A percentile compares a stretch with the other conserved stretches of the same genome.
Conservation (phyloP, 2,797 vertebrate genomes). For the Pygocentrus nattereri region DNA sequence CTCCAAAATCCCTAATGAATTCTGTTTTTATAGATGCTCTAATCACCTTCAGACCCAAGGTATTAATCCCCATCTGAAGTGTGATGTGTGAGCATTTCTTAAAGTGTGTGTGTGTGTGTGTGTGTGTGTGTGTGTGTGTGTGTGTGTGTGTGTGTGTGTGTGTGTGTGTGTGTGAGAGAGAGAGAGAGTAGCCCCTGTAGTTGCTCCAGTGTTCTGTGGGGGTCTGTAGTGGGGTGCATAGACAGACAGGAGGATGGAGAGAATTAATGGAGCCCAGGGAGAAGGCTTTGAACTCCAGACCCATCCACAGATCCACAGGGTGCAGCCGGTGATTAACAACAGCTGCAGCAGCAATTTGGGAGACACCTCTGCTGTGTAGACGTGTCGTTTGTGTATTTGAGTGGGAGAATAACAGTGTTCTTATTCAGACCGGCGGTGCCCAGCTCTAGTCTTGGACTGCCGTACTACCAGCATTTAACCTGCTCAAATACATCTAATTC, state of each 20-base stretch:
- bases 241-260: conserved; percentile 55
- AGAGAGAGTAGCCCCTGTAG: conserved; percentile 62
- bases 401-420: conserved; percentile 12
- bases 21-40: conserved; percentile 45
- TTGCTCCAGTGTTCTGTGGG: conserved; percentile 67
- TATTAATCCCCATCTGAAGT: conserved; percentile 58
- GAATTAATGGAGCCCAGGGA: conserved; percentile 70
- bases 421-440: background rate
- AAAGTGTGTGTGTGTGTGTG: background rate
- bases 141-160: background rate
- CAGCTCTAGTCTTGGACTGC: background rate
- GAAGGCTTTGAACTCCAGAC: conserved; percentile 75
- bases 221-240: conserved; percentile 52
- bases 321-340: conserved; percentile 76
- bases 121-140: background rate
- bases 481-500: too few relatives aligned
- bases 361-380: conserved; percentile 40
- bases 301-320: conserved; percentile 58
- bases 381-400: conserved; percentile 19
- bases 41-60: conserved; percentile 63
- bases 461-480: background rate
- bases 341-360: conserved; percentile 76
- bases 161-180: too few relatives aligned
- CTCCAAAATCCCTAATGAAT: conserved; percentile 53
- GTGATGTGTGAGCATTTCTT: conserved; percentile 20